Percentiles rank a stretch among this genome's conserved stretches.
phyloP scores from a whole-genome alignment of 2,113 vertebrate species.

The Petaurus breviceps region DNA sequence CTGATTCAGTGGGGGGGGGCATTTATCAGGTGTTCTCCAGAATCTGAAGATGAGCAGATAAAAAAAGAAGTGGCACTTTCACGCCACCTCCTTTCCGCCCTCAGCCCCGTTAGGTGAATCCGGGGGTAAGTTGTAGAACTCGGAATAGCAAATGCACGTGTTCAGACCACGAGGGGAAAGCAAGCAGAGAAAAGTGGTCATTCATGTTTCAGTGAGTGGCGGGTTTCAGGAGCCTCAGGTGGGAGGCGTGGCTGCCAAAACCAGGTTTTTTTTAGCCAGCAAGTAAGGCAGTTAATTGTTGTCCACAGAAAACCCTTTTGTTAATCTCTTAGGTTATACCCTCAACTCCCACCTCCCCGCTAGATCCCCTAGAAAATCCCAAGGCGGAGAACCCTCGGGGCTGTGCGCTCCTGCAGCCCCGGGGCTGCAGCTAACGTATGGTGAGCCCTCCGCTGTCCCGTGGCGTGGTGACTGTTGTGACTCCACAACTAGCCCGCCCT shows the following conservation, averaged over 20 bases:
- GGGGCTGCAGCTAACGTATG: not conserved
- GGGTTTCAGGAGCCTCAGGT: not conserved
- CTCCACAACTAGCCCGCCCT: not conserved
- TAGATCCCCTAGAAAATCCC: not conserved
- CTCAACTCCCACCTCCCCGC: not conserved
- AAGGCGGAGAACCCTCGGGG: not conserved
- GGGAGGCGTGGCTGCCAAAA: not conserved
- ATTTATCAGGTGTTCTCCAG: not conserved
- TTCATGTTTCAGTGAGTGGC: not conserved
- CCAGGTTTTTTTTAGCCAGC: not conserved
- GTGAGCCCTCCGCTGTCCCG: not conserved
- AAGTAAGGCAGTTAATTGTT: not conserved
- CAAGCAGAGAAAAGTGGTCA: not conserved
- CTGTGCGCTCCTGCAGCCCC: not conserved
- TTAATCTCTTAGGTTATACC: not conserved
- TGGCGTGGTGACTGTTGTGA: no score
- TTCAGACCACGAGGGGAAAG: not conserved
- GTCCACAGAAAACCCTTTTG: not conserved
- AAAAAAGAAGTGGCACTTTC: not conserved
- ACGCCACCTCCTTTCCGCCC: fast-evolving
- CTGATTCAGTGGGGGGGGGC: not conserved
- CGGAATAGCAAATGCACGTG: not conserved
- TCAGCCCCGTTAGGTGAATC: not conserved
- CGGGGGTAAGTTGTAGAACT: not conserved
- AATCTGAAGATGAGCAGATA: not conserved